A percentile compares a stretch with the other conserved stretches of the same genome.
phyloP scores from a whole-genome alignment of 2,113 vertebrate species.

The Proteles cristata region DNA sequence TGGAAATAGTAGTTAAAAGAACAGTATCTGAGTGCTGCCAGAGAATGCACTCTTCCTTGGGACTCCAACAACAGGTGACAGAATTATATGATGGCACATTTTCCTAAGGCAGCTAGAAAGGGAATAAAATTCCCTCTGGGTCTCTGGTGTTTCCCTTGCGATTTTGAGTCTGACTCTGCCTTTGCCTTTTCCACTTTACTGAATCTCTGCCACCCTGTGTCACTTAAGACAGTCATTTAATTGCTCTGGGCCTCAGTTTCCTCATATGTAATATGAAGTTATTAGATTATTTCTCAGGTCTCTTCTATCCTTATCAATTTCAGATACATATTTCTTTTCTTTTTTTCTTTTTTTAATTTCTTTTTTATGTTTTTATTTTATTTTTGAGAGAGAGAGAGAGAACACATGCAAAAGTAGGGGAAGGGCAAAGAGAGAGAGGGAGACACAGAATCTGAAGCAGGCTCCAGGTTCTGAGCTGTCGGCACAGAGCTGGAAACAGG shows the following conservation, averaged over 20 bases:
- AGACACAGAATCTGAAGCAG: too few species aligned
- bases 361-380: too few species aligned
- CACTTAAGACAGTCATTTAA: background rate
- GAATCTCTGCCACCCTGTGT: background rate
- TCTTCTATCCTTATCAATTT: background rate
- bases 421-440: too few species aligned
- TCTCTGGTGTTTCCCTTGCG: background rate
- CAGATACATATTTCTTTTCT: background rate
- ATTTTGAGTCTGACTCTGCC: background rate
- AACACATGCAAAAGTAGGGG: too few species aligned
- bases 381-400: too few species aligned
- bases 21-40: conserved; percentile 26
- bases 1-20: conserved; percentile 39
- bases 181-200: background rate
- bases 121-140: background rate
- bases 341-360: background rate
- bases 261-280: background rate
- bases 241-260: conserved; percentile 33
- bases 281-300: background rate
- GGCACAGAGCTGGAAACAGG: too few species aligned
- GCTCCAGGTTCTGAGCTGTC: too few species aligned
- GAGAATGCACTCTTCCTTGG: conserved; percentile 13
- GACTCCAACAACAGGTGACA: background rate
- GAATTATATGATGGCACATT: background rate
- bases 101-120: background rate